Percentiles rank a stretch among this genome's conserved stretches.
Conservation (phyloP, 2,797 vertebrate species). For the Vultur gryphus region DNA sequence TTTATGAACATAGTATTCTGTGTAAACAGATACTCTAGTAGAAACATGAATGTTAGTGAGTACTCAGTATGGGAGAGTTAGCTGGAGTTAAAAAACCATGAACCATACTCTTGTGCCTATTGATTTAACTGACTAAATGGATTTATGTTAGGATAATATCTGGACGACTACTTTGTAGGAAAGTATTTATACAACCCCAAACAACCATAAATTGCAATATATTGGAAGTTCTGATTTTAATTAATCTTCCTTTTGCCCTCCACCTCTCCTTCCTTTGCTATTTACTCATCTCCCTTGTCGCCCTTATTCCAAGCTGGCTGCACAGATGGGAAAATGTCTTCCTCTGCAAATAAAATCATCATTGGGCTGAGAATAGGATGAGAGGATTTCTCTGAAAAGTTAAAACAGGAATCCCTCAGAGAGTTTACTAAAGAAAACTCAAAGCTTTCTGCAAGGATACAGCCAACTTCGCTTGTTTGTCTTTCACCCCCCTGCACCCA, state of each 20-base stretch:
- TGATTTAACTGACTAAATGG: neutral
- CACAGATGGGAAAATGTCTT: neutral
- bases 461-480: neutral
- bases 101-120: neutral
- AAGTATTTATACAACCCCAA: neutral
- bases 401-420: neutral
- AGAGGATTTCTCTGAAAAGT: neutral
- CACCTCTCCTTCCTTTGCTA: neutral
- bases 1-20: neutral
- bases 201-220: neutral
- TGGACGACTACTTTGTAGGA: neutral
- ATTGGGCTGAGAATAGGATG: neutral
- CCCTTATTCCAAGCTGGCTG: neutral
- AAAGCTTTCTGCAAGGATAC: neutral
- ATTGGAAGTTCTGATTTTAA: neutral
- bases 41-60: neutral
- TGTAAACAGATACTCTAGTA: neutral
- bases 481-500: neutral
- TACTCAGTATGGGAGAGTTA: neutral
- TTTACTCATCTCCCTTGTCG: neutral
- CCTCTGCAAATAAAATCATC: neutral
- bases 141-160: neutral
- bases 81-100: neutral
- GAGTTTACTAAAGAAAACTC: neutral
- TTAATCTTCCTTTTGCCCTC: neutral